Evolutionary conservation across 1,140 invertebrate species (phyloP), one percentile per base, ranked within the genome.

Genomic region (Leptinotarsa undecemlineata): DNA sequence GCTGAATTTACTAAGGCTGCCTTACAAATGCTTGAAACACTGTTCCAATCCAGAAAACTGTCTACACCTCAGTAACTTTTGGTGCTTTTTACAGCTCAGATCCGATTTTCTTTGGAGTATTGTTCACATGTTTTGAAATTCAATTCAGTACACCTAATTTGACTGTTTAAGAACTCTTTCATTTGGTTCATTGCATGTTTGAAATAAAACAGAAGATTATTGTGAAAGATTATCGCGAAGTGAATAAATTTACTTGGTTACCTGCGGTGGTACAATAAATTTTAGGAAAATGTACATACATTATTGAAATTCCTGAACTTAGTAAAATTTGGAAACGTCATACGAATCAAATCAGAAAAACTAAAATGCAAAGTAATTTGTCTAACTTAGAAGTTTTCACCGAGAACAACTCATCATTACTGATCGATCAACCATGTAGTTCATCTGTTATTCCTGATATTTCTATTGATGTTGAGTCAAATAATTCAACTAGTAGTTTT

Each of bases 261-360:
- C 23, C 3, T 0, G 23, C 3, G 23, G 23, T 72, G 8, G 19
- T 63, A 63, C 15, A 62, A 51, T 64, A 60, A 47, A 72, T 23
- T 17, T 3, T 72, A 64, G 61, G 2, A 21, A 72, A 66, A 72
- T 72, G 61, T 48, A 66, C 71, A 6, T 47, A 51, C 17, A 51
- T 51, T 51, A 13, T n/a, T 11, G 15, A 51, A 21, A n/a, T 33
- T 26, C 26, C 57, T 19, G 47, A 5, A 13, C 8, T 66, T 4
- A 26, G 48, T 23, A 5, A 72, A 66, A 64, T 11, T 19, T 72
- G 71, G n/a, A 72, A 72, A 66, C 26, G 71, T 15, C 71, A 72
- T 48, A 60, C 47, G 13, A 72, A 72, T 66, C 71, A 64, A 48
- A 72, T 72, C 11, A 63, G 62, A 20, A 64, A 19, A 20, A 64